Percentiles rank a stretch among this genome's conserved stretches.
These are phyloP conservation scores for Dermatophagoides farinae DNA, from an alignment of 1,140 invertebrate species.

Conservation along the genomic window DNA sequence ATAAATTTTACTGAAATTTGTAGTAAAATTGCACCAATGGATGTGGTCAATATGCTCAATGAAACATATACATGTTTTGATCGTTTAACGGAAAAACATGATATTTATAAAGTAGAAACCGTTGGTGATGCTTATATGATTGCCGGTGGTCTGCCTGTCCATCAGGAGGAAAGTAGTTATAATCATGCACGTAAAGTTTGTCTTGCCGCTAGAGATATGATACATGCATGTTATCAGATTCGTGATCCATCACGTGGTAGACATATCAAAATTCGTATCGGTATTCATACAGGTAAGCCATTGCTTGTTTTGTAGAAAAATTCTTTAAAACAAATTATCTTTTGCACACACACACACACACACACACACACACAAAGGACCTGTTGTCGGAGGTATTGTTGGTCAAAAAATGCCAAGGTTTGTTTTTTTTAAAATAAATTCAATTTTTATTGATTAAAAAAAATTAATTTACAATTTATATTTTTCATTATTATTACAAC, in stretches of 20 bases:
- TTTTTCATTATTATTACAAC: background rate
- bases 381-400: constrained; percentile 74
- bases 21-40: constrained; percentile 70
- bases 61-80: constrained; percentile 51
- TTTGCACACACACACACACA: no score
- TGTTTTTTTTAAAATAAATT: background rate
- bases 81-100: constrained; percentile 79
- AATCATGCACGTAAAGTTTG: constrained; percentile 38
- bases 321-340: background rate
- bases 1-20: constrained; percentile 90
- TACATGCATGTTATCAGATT: constrained; percentile 70
- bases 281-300: constrained; percentile 39
- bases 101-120: constrained; percentile 93
- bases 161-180: constrained; percentile 31
- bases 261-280: constrained; percentile 53
- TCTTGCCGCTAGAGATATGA: constrained; percentile 65
- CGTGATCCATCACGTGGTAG: constrained; percentile 63
- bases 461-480: background rate
- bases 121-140: constrained; percentile 93
- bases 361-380: constrained; percentile 37
- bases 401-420: constrained; percentile 71
- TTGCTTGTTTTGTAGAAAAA: background rate
- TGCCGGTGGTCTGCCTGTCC: constrained; percentile 36
- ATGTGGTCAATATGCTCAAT: constrained; percentile 34
- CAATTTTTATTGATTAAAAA: background rate